Conservation (phyloP, 1,140 invertebrate species). For the Teleogryllus occipitalis region DNA sequence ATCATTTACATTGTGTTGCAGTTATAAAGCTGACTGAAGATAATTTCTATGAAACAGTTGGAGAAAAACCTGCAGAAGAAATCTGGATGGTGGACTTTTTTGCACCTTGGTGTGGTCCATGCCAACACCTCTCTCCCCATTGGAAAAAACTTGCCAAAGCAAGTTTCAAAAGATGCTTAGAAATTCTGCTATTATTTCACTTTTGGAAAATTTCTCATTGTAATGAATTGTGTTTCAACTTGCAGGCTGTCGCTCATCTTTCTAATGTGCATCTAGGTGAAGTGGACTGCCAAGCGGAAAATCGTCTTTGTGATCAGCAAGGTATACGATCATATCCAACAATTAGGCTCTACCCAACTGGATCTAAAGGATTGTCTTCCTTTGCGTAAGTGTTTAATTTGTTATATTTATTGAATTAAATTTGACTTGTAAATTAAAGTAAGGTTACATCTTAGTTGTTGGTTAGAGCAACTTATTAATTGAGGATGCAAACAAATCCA, state of each 20-base stretch:
- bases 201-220: neutral
- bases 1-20: constrained; percentile 31
- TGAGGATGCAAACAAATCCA: too few species aligned
- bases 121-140: constrained; percentile 51
- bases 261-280: constrained; percentile 52
- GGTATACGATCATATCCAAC: constrained; percentile 59
- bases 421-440: too few species aligned
- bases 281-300: constrained; percentile 57
- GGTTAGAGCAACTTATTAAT: too few species aligned
- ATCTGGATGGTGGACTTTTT: constrained; percentile 61
- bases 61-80: constrained; percentile 38
- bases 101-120: constrained; percentile 60
- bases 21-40: constrained; percentile 47
- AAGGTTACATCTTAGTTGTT: too few species aligned
- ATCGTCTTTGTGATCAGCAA: constrained; percentile 47
- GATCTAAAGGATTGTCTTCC: constrained; percentile 38
- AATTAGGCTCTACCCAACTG: constrained; percentile 57
- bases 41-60: constrained; percentile 48
- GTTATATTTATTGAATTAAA: too few species aligned
- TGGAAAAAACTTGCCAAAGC: constrained; percentile 49
- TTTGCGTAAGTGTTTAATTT: constrained; percentile 40
- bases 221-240: neutral
- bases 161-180: neutral
- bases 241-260: constrained; percentile 35
- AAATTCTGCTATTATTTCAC: constrained; percentile 12